Evolutionary conservation across 2,113 vertebrate species (phyloP).

Genomic region (Furnarius figulus): DNA sequence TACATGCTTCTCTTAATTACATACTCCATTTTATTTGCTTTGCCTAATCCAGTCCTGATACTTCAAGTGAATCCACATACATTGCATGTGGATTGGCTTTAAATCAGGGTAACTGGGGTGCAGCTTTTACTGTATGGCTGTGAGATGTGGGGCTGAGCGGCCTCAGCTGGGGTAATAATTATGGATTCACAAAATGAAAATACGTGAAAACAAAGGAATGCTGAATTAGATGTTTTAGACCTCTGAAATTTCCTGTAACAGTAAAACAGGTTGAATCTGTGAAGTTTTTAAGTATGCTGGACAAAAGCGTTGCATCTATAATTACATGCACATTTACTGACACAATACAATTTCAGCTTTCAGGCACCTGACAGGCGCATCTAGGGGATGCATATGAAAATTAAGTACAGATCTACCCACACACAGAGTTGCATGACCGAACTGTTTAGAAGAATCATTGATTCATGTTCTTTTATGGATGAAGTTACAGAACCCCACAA

Average conservation of each 20-base stretch:
- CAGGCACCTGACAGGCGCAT: not conserved
- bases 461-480: not conserved
- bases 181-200: not conserved
- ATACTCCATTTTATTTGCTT: not conserved
- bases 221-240: not conserved
- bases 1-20: not conserved
- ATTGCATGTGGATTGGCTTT: not conserved
- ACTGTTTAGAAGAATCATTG: not conserved
- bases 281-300: not conserved
- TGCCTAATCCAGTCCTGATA: not conserved
- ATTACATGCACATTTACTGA: not conserved
- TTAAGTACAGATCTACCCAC: not conserved
- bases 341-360: not conserved
- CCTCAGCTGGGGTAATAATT: not conserved
- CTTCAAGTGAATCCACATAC: not conserved
- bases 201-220: not conserved
- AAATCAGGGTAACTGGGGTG: not conserved
- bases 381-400: not conserved
- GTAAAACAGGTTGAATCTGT: not conserved
- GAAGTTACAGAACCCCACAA: not conserved
- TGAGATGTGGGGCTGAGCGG: not conserved
- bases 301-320: not conserved
- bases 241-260: not conserved
- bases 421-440: not conserved
- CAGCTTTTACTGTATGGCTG: not conserved